A percentile compares a stretch with the other conserved stretches of the same genome.
phyloP scores from a whole-genome alignment of 2,797 vertebrate genomes.

The Danio jaintianensis region DNA sequence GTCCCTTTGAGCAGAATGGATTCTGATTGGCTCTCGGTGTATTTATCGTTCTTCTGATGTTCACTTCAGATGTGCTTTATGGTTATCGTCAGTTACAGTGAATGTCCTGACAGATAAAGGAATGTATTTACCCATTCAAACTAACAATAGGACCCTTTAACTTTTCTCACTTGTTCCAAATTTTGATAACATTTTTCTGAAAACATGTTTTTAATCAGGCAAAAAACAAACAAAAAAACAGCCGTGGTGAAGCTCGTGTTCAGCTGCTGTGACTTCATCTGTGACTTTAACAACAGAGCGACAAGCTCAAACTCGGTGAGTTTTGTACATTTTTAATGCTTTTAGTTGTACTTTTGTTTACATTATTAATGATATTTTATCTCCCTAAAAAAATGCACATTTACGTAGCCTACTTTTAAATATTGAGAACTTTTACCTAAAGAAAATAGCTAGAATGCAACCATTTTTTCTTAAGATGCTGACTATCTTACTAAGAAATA shows the following conservation, averaged over 20 bases:
- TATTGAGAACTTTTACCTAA: background rate
- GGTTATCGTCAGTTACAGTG: no score
- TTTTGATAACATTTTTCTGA: background rate
- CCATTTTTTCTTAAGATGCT: no score
- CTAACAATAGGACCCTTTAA: no score
- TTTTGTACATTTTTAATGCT: background rate
- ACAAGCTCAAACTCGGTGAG: background rate
- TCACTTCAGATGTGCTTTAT: no score
- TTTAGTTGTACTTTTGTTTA: background rate
- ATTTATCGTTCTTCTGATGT: no score
- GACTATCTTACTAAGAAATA: no score
- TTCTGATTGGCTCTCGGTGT: no score
- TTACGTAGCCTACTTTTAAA: background rate
- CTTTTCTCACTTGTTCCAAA: no score
- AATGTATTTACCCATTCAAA: no score
- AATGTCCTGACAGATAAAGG: no score
- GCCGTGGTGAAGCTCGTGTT: background rate
- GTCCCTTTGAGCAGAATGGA: no score
- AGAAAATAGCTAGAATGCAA: background rate
- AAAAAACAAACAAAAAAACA: background rate
- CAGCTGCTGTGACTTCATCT: background rate
- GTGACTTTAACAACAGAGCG: background rate
- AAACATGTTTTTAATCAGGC: background rate
- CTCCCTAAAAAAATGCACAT: background rate
- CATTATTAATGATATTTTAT: background rate